Evolutionary conservation across 2,888 invertebrate genomes (phyloP).

Genomic region (Phlogophora meticulosa): DNA sequence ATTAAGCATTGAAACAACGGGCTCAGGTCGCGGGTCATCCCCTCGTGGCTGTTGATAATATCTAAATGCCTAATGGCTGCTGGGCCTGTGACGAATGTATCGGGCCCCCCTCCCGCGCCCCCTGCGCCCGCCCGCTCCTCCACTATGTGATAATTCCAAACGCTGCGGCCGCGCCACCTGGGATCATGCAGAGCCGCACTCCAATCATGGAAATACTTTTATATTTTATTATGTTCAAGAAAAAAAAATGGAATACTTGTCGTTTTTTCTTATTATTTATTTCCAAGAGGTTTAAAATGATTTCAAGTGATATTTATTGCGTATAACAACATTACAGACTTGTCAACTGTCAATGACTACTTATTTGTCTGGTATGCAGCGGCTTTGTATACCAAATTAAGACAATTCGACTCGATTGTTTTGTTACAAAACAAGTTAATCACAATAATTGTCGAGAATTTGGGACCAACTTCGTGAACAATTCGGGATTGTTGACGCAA

Average conservation of each 20-base stretch:
- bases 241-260: neutral
- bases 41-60: slow-evolving; percentile 89
- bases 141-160: slow-evolving; percentile 92
- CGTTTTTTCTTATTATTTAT: neutral
- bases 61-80: slow-evolving; percentile 92
- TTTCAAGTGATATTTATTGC: neutral
- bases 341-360: neutral
- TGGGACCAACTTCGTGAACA: slow-evolving; percentile 78
- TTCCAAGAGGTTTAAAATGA: slow-evolving; percentile 2
- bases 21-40: slow-evolving; percentile 88
- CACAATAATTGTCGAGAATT: slow-evolving; percentile 48
- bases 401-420: slow-evolving; percentile 11
- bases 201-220: slow-evolving; percentile 42
- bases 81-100: slow-evolving; percentile 91
- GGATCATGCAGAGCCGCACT: slow-evolving; percentile 88
- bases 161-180: slow-evolving; percentile 92
- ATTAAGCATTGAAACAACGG: slow-evolving; percentile 88
- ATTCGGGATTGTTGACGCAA: slow-evolving; percentile 80
- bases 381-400: slow-evolving; percentile 11
- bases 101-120: slow-evolving; percentile 77
- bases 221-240: slow-evolving; percentile 18
- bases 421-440: slow-evolving; percentile 46
- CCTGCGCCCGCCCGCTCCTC: slow-evolving; percentile 81
- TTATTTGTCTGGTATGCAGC: neutral
- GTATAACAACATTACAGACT: neutral